Evolutionary conservation across 2,888 invertebrate species (phyloP).

Genomic region (Gymnosoma rotundatum): DNA sequence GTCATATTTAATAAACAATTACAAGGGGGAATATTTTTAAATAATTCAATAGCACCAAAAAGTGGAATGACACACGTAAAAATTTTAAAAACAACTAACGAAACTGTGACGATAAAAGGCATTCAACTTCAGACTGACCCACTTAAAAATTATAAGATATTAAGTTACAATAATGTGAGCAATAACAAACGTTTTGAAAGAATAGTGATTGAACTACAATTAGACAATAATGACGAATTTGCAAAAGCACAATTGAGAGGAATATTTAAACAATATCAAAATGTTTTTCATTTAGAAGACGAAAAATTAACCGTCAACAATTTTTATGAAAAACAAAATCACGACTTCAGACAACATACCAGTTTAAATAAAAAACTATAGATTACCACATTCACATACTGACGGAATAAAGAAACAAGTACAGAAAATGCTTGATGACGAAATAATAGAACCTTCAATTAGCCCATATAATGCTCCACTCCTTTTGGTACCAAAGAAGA

Average conservation of each 20-base stretch:
- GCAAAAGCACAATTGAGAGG: constrained; percentile 1
- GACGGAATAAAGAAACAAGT: constrained; percentile 2
- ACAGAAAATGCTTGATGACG: background rate
- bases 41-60: too few species aligned
- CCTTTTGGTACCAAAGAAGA: constrained; percentile 13
- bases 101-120: background rate
- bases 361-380: constrained; percentile 14
- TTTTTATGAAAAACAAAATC: constrained; percentile 5
- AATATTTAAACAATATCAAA: constrained; percentile 5
- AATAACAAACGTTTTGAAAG: background rate
- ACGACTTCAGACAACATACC: too few species aligned
- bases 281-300: too few species aligned
- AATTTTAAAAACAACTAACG: background rate
- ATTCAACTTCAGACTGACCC: background rate
- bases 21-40: too few species aligned
- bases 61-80: background rate
- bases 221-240: constrained; percentile 10
- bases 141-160: background rate
- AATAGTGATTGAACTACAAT: background rate
- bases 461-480: constrained; percentile 3
- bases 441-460: constrained; percentile 3
- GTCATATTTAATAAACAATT: too few species aligned
- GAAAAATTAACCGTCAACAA: constrained; percentile 4
- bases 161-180: background rate
- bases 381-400: constrained; percentile 3